Evolutionary conservation across 2,888 invertebrate genomes (phyloP), one percentile per base, ranked within the genome.

Genomic region (Meiosimyza decipiens): DNA sequence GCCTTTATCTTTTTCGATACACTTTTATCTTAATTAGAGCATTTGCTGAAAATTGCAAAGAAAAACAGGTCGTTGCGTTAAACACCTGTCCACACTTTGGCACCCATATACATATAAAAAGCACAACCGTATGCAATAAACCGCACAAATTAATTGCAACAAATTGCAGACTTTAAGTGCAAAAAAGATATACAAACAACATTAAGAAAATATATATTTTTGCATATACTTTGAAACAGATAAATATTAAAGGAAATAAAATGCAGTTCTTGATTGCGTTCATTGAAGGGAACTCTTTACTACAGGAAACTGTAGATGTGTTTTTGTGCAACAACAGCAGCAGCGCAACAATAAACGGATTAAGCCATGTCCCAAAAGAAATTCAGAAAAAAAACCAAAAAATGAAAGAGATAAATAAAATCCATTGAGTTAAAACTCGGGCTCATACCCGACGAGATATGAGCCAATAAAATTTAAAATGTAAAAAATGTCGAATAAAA

Each of bases 241-340:
- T 40, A 40, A 40, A 40, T 40, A 15, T 63, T 11, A 63, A 63
- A 51, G 52, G 52, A 66, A 66, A 66, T 54, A 66, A 66, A 66
- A 22, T 54, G 22, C 33, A 33, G 13, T 52, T 16, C 40, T 66
- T 66, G 54, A 66, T 54, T 66, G 16, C 66, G 54, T 66, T 51
- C 33, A 51, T 54, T 15, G 66, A 66, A 13, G 54, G 66, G 66
- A 54, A 33, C 1, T 9, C 6, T 40, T 40, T 40, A 5, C 40
- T 9, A 51, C 66, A 28, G 64, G 51, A 66, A 54, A 54, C 66
- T 52, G 15, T 28, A 40, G 51, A n/a, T 28, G 54, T 54, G 6
- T n/a, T 18, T 16, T 18, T 18, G 11, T 22, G 18, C n/a, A 47
- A 12, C 66, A 22, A 16, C 40, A n/a, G 28, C 16, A 5, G 16